phyloP scores from a whole-genome alignment of 2,797 vertebrate genomes.

The Enteromius argenteus region DNA sequence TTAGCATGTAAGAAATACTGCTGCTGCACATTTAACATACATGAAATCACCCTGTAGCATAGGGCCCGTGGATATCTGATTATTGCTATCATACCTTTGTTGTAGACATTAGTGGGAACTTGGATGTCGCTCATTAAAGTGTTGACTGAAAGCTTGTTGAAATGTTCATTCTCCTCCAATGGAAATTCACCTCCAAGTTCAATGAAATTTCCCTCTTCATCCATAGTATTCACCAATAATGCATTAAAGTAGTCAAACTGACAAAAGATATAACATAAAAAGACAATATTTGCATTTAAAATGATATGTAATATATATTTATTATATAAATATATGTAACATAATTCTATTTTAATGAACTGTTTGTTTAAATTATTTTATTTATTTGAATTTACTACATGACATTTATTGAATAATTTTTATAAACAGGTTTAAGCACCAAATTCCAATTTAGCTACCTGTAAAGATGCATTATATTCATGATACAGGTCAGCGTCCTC shows the following conservation, averaged over 20 bases:
- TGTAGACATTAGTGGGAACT: slow-evolving; percentile 96
- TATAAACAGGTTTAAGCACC: neutral
- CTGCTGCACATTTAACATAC: too few species aligned
- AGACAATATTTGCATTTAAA: neutral
- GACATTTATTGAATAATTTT: neutral
- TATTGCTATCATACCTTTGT: slow-evolving; percentile 85
- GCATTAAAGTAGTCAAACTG: slow-evolving; percentile 98
- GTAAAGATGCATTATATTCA: slow-evolving; percentile 86
- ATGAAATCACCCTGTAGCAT: neutral
- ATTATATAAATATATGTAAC: neutral
- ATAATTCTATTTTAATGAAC: neutral
- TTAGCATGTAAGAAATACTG: too few species aligned
- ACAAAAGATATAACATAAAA: slow-evolving; percentile 25
- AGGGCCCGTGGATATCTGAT: neutral
- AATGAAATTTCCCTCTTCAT: slow-evolving; percentile 85
- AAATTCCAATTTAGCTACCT: slow-evolving; percentile 76
- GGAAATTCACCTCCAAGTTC: slow-evolving; percentile 90
- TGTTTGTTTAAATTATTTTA: neutral
- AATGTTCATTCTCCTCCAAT: slow-evolving; percentile 92
- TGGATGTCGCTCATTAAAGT: slow-evolving; percentile 91
- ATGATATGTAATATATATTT: slow-evolving; percentile 11
- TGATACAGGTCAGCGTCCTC: slow-evolving; percentile 96
- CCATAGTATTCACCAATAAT: slow-evolving; percentile 86
- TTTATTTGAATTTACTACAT: neutral
- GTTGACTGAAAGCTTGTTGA: slow-evolving; percentile 91